Percentiles rank a stretch among this genome's conserved stretches.
phyloP scores from a whole-genome alignment of 2,888 invertebrate species.

The Ophioninae sp. region DNA sequence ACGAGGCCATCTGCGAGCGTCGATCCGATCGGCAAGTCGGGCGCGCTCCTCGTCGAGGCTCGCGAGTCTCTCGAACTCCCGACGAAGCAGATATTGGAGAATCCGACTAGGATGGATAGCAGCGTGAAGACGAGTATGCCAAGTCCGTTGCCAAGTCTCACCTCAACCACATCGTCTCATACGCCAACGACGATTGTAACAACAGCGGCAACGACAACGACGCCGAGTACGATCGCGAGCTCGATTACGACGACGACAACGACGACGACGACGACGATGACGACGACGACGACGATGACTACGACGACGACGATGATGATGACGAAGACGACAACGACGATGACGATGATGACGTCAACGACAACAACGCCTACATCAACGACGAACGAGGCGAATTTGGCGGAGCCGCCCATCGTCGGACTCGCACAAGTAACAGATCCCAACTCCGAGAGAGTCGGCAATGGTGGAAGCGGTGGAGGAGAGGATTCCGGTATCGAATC shows the following conservation, averaged over 20 bases:
- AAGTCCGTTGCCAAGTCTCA: conserved; percentile 52
- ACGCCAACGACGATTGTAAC: conserved; percentile 6
- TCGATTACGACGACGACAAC: conserved; percentile 38
- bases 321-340: conserved; percentile 1
- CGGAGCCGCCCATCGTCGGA: conserved; percentile 69
- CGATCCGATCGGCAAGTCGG: conserved; percentile 64
- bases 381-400: conserved; percentile 39
- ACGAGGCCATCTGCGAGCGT: conserved; percentile 39
- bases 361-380: conserved; percentile 17
- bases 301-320: conserved; percentile 13
- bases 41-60: conserved; percentile 81
- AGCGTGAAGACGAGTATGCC: conserved; percentile 4
- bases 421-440: conserved; percentile 68
- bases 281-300: conserved; percentile 11
- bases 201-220: conserved; percentile 12
- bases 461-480: conserved; percentile 81
- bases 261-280: background rate
- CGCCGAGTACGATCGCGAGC: conserved; percentile 40
- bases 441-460: conserved; percentile 70
- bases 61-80: conserved; percentile 80
- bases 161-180: background rate
- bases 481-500: conserved; percentile 96
- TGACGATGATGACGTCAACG: conserved; percentile 1
- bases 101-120: conserved; percentile 66
- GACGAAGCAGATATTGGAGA: conserved; percentile 83